Evolutionary conservation across 2,797 vertebrate genomes (phyloP), one percentile per base, ranked within the genome.

Genomic region (Chrosomus eos): DNA sequence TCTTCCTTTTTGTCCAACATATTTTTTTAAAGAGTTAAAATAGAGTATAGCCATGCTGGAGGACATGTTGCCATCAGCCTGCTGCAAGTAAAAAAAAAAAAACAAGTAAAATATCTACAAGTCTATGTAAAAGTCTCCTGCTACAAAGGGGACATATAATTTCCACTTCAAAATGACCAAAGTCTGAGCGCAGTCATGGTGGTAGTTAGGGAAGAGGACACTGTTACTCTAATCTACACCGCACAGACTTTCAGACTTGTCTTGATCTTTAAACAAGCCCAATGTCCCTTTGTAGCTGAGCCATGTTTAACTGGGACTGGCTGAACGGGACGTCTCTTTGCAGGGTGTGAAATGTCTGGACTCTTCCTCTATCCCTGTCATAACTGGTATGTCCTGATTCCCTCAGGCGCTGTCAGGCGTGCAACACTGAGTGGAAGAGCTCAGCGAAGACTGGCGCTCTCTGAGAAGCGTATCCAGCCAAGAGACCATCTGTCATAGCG

Each of bases 401-500:
- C 88, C 80, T 58, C 76, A 77, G 82, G 83, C 87, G 60, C 62
- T 83, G 48, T 84, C 68, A 87, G 70, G 48, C 78, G 13, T 86
- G 86, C 77, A 87, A 51, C 78, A 62, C 28, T 38, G 85, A 86
- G 79, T 86, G 62, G 83, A 83, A 64, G 77, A 80, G 66, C 76
- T 81, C 83, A 40, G 67, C 64, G 73, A 81, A 74, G 82, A 81
- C 80, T 85, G 85, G 87, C 80, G 81, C 85, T 89, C 80, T 53
- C 40, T 73, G 85, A 83, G 81, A 84, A 81, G 85, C 31, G 73
- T 81, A 84, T 89, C 89, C 89, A 84, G 77, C 89, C 79, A 87
- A 84, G 89, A 84, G 83, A 84, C 89, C 89, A 89, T 89, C 89
- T 89, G 89, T 87, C 80, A 87, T 80, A 76, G 84, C 33, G 45